Evolutionary conservation across 2,888 invertebrate genomes (phyloP), one percentile per base, ranked within the genome.

Genomic region (Scaptomyza reducta): DNA sequence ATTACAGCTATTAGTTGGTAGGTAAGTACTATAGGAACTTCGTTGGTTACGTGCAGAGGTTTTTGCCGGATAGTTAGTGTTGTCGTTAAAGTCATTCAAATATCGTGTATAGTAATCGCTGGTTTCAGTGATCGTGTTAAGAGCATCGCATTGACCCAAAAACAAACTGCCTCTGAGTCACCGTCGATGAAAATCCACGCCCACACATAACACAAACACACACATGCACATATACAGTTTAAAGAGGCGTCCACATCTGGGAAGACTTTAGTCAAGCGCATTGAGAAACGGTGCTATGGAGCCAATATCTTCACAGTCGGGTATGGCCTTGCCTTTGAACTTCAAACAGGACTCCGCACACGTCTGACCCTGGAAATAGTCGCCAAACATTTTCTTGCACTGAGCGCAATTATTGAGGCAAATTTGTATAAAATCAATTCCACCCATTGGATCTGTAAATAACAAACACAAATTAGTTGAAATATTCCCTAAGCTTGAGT

Each of bases 341-440:
- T 96, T 95, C 77, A 97, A 93, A 90, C 97, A 97, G 74, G 95
- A 94, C 83, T 97, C 96, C 0, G 96, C 97, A 90, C 97, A 97
- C 0, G 95, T 94, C 50, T 96, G 95, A 0, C 97, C 97, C 87
- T 97, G 96, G 92, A 97, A 97, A 92, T 96, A 97, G 0, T 94
- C 94, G 0, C 96, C 97, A 75, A 96, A 95, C 95, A 97, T 96
- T 91, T 96, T 96, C 92, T 96, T 96, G 92, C 97, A 97, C 88
- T 96, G 97, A 0, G 96, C 97, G 90, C 97, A 97, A 92, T 97
- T 97, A 79, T 96, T 94, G 65, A 96, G 94, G 92, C 96, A 96
- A 54, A 95, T 93, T 74, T 95, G 95, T 82, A 94, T 91, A 41
- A 87, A 90, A 73, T 94, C 94, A 89, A 93, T 93, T 73, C 93